Evolutionary conservation across 30 jellyfish, hydroid and myxozoan genomes (phyloP), one percentile per base, ranked within the genome.

Genomic region (Cassiopea andromeda): DNA sequence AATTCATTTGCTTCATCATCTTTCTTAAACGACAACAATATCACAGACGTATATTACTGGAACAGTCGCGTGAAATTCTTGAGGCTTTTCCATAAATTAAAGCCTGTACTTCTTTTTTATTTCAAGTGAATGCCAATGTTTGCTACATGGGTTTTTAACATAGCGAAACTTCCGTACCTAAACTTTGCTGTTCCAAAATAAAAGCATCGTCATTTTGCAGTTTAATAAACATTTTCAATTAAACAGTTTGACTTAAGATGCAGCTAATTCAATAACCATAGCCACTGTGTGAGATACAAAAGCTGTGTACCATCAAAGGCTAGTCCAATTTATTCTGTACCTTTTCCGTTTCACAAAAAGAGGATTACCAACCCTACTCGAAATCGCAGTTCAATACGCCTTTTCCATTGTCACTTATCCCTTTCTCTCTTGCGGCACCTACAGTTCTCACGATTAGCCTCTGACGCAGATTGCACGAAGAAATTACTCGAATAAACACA

Each of bases 311-410:
- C 79, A 68, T 69, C 75, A 64, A 73, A 67, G 27, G 69, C 44
- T 69, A 83, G 91, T 83, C 91, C 91, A 50, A 69, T 83, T 83
- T 83, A 64, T 69, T 73, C 71, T 83, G 90, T 82, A 64, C 83
- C 75, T 64, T 73, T 83, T 83, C 91, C 91, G 91, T 73, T 73
- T 49, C 18, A 64, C 78, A 83, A 83, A 19, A 2, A 61, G 77
- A 7, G 84, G 91, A 83, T 83, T 83, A 83, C 43, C 59, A 60
- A 60, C 64, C 46, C 71, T 83, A 73, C 50, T 48, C 57, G 19
- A 60, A 46, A 47, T 69, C 80, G 48, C 85, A 6, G 44, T 44
- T 45, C 91, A 70, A 70, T 70, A 27, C 79, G 38, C n/a, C 79
- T 18, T 70, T 54, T 60, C 85, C 75, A 64, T 72, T 83, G 86